phyloP scores from a whole-genome alignment of 2,797 vertebrate species.

The Pangasius mekongensis region DNA sequence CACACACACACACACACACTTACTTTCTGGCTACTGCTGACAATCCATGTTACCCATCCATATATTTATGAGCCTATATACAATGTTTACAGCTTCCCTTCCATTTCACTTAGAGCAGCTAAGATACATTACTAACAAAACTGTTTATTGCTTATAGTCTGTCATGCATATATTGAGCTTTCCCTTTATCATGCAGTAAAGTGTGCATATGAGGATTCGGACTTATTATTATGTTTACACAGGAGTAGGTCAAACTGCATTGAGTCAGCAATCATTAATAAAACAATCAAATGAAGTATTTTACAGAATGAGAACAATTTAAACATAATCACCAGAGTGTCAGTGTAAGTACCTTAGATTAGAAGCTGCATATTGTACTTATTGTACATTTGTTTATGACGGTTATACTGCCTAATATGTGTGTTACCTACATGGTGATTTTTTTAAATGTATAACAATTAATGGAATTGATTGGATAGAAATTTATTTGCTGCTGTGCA shows the following conservation, averaged over 20 bases:
- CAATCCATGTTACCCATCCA: background rate
- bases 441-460: background rate
- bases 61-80: background rate
- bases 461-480: background rate
- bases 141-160: background rate
- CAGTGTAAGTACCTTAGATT: background rate
- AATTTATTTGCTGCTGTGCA: background rate
- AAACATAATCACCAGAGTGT: background rate
- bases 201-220: background rate
- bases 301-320: background rate
- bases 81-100: slow-evolving; percentile 10
- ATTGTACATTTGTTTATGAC: background rate
- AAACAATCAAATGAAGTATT: background rate
- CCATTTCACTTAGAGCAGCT: background rate
- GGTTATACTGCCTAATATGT: background rate
- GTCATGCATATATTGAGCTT: background rate
- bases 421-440: background rate
- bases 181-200: slow-evolving; percentile 14
- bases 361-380: background rate
- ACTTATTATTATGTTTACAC: background rate
- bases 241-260: background rate
- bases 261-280: background rate
- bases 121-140: slow-evolving; percentile 2
- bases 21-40: background rate
- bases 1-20: background rate